Conservation (phyloP, 2,888 invertebrate genomes). For the Cerceris rybyensis region DNA sequence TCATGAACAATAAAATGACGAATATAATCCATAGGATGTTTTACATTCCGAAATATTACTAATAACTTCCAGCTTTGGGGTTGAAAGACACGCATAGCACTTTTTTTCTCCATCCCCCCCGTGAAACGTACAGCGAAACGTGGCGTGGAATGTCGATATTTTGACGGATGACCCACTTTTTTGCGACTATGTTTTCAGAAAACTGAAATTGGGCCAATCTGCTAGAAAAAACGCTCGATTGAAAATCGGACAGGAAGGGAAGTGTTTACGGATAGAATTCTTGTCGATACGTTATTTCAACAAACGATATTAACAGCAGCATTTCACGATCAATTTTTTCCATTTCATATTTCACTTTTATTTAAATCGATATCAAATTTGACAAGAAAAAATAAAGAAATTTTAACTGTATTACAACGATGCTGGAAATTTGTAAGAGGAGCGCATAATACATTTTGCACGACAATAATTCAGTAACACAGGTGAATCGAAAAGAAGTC, state of each 20-base stretch:
- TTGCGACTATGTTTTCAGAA: constrained; percentile 19
- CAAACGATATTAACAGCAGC: background rate
- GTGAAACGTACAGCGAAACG: background rate
- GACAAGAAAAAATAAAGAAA: no score
- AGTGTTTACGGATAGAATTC: background rate
- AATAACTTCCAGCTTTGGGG: background rate
- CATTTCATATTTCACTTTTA: background rate
- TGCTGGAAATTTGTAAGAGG: background rate
- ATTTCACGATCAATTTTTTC: background rate
- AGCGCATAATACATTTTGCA: background rate
- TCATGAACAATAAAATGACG: background rate
- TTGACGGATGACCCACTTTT: constrained; percentile 44
- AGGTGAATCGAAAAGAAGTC: constrained; percentile 1
- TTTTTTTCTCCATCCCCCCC: background rate
- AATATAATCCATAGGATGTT: background rate
- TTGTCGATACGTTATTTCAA: background rate
- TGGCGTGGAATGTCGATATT: constrained; percentile 31
- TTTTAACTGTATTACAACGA: background rate
- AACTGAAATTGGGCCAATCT: constrained; percentile 35
- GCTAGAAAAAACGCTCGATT: constrained; percentile 16
- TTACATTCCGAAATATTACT: background rate
- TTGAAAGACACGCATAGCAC: constrained; percentile 3
- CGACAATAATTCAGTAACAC: background rate
- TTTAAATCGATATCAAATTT: background rate
- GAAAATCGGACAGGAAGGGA: background rate